Conservation (phyloP, 2,797 vertebrate species). For the Ciconia nigra region DNA sequence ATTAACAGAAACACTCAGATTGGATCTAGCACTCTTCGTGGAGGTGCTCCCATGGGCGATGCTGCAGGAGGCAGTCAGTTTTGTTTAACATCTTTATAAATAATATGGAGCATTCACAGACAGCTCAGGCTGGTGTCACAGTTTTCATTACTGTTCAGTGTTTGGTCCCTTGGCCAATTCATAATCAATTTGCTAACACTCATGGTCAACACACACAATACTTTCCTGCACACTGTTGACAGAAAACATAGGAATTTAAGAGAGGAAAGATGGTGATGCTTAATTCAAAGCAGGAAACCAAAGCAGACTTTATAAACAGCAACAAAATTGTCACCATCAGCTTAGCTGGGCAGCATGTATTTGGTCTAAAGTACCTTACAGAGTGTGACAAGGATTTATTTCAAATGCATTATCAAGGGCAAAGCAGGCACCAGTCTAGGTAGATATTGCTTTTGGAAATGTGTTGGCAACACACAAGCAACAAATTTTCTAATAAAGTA, state of each 20-base stretch:
- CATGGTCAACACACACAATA: neutral
- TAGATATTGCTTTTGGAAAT: neutral
- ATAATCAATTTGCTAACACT: neutral
- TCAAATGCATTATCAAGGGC: neutral
- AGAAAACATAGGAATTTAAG: neutral
- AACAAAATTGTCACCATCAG: neutral
- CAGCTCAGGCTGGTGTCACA: neutral
- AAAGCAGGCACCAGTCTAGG: neutral
- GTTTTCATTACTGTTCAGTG: neutral
- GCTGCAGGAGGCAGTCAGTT: neutral
- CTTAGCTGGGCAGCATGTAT: neutral
- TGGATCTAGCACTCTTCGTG: fast-evolving
- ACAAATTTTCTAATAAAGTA: neutral
- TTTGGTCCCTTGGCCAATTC: neutral
- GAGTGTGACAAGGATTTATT: neutral
- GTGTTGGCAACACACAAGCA: neutral
- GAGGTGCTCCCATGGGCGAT: neutral
- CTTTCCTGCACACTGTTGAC: neutral
- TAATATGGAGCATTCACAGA: neutral
- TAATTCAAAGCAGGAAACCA: neutral
- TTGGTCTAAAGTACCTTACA: neutral
- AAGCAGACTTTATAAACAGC: neutral
- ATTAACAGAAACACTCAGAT: neutral
- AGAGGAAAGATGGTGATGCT: neutral
- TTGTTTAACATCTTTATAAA: conserved; percentile 8